Evolutionary conservation across 2,113 vertebrate genomes (phyloP), one percentile per base, ranked within the genome.

Genomic region (Oophaga pumilio): DNA sequence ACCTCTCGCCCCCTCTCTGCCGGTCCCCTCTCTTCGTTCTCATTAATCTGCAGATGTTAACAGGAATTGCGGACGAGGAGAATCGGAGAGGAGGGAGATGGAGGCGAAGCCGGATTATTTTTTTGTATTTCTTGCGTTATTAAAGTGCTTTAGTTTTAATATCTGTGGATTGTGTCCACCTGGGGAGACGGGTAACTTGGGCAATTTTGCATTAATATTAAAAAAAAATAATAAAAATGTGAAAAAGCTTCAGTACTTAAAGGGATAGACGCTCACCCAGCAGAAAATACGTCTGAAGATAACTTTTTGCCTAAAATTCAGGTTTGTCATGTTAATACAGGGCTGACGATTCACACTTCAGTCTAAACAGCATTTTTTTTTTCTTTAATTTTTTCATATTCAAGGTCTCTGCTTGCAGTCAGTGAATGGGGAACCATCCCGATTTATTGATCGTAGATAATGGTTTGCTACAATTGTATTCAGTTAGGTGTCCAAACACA

Each of bases 111-210:
- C 0, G 49, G 49, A 73, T 84, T 84, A 68, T 68, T 57, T 87
- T 60, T 82, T 50, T 60, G 33, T 82, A 97, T 97, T 85, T 85
- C 97, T 97, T 97, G 96, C 94, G 95, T 98, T 97, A 99, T 98
- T 97, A 97, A 98, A 98, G 97, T 96, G 95, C 95, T 96, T 96
- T 96, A 96, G 94, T 95, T 96, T 96, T 96, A 96, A 96, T 97
- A 97, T 96, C 96, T 95, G 95, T 95, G 96, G 96, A 96, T 96
- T 95, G 94, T 92, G 94, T 93, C 94, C 94, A 89, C 91, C 92
- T 91, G 94, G 94, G 94, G 94, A 95, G 53, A 95, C 95, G 95
- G 94, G 94, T 94, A 95, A 93, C 93, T 92, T 93, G 89, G 89
- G 94, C 96, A 95, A 92, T 95, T 97, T 95, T 93, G 94, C 92